phyloP scores from a whole-genome alignment of 2,888 invertebrate species.

The Amblyteles armatorius region DNA sequence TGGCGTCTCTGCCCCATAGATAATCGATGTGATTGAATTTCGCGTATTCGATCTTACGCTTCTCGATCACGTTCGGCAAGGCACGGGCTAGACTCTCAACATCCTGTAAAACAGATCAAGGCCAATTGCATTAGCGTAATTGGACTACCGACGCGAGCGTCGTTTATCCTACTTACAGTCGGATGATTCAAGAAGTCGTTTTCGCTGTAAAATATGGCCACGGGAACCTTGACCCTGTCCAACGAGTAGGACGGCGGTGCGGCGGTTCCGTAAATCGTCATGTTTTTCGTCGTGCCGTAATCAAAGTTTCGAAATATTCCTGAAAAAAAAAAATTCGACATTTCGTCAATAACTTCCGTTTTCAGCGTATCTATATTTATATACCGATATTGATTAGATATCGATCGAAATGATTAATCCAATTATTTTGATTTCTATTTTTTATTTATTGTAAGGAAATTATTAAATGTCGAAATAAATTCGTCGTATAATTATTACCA shows the following conservation, averaged over 20 bases:
- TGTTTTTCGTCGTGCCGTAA: slow-evolving; percentile 86
- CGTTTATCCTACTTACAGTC: slow-evolving; percentile 70
- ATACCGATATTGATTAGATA: too few relatives aligned
- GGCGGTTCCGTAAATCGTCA: slow-evolving; percentile 85
- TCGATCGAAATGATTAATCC: too few relatives aligned
- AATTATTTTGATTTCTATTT: background rate
- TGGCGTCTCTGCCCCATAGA: slow-evolving; percentile 81
- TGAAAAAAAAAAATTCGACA: slow-evolving; percentile 77
- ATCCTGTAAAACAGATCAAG: slow-evolving; percentile 71
- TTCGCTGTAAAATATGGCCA: slow-evolving; percentile 87
- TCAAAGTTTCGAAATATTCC: slow-evolving; percentile 87
- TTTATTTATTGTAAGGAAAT: background rate
- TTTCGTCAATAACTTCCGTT: background rate
- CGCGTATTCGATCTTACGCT: slow-evolving; percentile 77
- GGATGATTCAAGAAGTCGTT: slow-evolving; percentile 87
- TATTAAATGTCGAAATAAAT: too few relatives aligned
- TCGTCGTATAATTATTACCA: slow-evolving; percentile 75
- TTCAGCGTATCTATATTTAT: background rate
- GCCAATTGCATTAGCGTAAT: slow-evolving; percentile 18
- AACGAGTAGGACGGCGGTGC: slow-evolving; percentile 87
- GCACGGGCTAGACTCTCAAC: slow-evolving; percentile 77
- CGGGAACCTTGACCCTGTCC: slow-evolving; percentile 87
- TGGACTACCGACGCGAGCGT: background rate
- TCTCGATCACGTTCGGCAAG: slow-evolving; percentile 79
- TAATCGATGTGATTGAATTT: slow-evolving; percentile 83